These are phyloP conservation scores for Hephaestus fuliginosus DNA, from an alignment of 2,797 vertebrate species.

Conservation along the genomic window DNA sequence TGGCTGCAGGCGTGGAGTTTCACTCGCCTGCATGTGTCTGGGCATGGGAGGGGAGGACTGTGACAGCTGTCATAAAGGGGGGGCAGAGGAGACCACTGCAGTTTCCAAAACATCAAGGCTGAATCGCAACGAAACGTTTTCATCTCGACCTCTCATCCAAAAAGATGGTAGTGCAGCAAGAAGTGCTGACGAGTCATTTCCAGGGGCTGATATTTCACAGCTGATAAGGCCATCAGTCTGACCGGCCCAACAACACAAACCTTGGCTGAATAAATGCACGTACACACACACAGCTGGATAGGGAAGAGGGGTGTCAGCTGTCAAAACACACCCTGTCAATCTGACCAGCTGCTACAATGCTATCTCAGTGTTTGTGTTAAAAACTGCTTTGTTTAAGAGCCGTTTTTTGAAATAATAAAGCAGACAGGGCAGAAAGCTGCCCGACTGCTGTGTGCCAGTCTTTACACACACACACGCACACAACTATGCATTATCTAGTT, in stretches of 20 bases:
- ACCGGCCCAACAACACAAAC: slow-evolving; percentile 47
- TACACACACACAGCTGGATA: slow-evolving; percentile 50
- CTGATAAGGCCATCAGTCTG: slow-evolving; percentile 58
- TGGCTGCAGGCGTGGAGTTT: slow-evolving; percentile 3
- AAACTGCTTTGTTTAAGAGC: neutral
- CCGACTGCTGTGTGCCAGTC: slow-evolving; percentile 7
- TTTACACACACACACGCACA: slow-evolving; percentile 13
- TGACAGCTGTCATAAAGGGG: slow-evolving; percentile 62
- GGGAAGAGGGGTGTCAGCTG: slow-evolving; percentile 80
- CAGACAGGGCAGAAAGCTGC: slow-evolving; percentile 1
- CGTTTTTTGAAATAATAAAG: neutral
- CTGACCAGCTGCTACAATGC: slow-evolving; percentile 36
- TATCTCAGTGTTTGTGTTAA: slow-evolving; percentile 1
- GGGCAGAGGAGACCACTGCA: neutral
- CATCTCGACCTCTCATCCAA: neutral
- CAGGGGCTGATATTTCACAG: slow-evolving; percentile 47
- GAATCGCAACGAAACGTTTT: slow-evolving; percentile 27
- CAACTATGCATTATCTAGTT: slow-evolving; percentile 50
- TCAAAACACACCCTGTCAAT: slow-evolving; percentile 79
- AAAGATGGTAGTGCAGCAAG: slow-evolving; percentile 1
- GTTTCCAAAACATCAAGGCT: slow-evolving; percentile 41
- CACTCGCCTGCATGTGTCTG: slow-evolving; percentile 3
- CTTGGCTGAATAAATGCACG: slow-evolving; percentile 28
- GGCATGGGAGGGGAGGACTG: slow-evolving; percentile 25
- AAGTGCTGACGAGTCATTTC: slow-evolving; percentile 53